Conservation (phyloP, 2,113 vertebrate species). For the Ia io region DNA sequence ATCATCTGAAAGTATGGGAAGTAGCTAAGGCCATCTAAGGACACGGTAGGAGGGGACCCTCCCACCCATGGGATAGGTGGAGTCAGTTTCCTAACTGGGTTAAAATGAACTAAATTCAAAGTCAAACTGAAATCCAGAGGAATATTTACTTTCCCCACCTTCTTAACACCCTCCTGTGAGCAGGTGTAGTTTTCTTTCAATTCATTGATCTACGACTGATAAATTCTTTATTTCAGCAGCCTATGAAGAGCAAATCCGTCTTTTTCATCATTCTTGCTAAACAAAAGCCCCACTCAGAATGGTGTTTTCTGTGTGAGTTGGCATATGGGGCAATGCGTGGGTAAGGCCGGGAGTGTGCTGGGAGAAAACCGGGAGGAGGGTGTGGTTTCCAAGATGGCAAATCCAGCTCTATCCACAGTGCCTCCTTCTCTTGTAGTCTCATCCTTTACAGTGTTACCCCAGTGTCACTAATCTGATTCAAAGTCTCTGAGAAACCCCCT, state of each 20-base stretch:
- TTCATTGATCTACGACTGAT: not conserved
- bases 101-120: constrained; percentile 37
- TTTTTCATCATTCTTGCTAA: not conserved
- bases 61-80: not conserved
- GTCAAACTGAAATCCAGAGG: not conserved
- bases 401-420: not conserved
- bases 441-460: constrained; percentile 2
- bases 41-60: not conserved
- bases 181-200: constrained; percentile 24
- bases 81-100: not conserved
- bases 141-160: not conserved
- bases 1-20: not conserved
- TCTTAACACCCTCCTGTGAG: not conserved
- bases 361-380: not conserved
- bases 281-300: constrained; percentile 33
- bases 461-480: constrained; percentile 64
- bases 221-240: constrained; percentile 24
- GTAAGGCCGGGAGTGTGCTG: not conserved
- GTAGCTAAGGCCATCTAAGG: constrained; percentile 3
- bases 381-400: not conserved
- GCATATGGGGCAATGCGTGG: not conserved
- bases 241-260: not conserved
- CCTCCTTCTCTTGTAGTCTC: not conserved
- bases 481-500: constrained; percentile 55
- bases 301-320: not conserved